phyloP scores from a whole-genome alignment of 2,797 vertebrate species.

The Crocodylus rhombifer region DNA sequence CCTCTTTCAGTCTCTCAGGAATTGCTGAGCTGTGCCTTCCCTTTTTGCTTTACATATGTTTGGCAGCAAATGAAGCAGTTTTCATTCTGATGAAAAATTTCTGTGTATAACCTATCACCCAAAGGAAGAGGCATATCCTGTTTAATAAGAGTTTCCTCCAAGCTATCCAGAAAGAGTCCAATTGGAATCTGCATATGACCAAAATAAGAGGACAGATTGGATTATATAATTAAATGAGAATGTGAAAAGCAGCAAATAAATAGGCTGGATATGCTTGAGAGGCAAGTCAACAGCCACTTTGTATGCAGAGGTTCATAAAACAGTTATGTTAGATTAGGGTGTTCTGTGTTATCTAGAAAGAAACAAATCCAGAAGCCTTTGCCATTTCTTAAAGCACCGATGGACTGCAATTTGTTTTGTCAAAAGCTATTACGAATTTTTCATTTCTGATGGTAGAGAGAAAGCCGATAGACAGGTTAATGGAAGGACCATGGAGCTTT shows the following conservation, averaged over 20 bases:
- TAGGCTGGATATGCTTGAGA: neutral
- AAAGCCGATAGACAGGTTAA: neutral
- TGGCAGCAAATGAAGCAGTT: constrained; percentile 72
- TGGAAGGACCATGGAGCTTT: neutral
- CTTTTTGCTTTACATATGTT: constrained; percentile 67
- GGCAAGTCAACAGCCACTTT: neutral
- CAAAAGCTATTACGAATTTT: neutral
- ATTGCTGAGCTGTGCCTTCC: constrained; percentile 59
- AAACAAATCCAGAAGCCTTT: neutral
- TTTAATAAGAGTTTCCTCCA: constrained; percentile 57
- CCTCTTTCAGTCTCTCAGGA: constrained; percentile 69
- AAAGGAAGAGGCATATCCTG: constrained; percentile 68
- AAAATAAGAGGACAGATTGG: neutral
- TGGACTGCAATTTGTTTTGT: neutral
- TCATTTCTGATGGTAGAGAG: neutral
- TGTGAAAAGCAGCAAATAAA: constrained; percentile 21
- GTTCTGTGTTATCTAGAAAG: neutral
- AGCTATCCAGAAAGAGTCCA: neutral
- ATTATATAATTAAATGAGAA: constrained; percentile 12
- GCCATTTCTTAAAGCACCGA: neutral
- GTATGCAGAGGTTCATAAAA: neutral
- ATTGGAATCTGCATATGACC: constrained; percentile 26
- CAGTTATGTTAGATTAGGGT: neutral
- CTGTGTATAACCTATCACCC: constrained; percentile 65
- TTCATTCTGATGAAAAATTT: constrained; percentile 60